Evolutionary conservation across 2,797 vertebrate species (phyloP).

Genomic region (Tragelaphus eurycerus): DNA sequence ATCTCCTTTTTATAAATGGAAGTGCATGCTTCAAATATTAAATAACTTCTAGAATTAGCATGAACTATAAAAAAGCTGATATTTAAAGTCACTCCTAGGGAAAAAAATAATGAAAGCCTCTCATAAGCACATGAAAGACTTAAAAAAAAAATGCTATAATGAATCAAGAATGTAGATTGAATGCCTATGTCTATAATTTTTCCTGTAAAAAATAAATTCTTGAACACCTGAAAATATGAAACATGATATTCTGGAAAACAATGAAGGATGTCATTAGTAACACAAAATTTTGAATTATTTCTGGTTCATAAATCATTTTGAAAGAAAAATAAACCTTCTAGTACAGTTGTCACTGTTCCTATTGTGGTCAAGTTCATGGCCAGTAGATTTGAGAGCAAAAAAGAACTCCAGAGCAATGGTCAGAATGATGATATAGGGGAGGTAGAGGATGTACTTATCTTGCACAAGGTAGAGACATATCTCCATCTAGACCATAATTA

Average conservation of each 20-base stretch:
- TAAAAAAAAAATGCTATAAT: not conserved
- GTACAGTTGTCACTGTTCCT: not conserved
- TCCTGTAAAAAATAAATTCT: not conserved
- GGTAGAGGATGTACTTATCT: accelerated
- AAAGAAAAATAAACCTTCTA: not conserved
- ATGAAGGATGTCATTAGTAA: not conserved
- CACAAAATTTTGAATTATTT: not conserved
- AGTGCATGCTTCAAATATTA: not conserved
- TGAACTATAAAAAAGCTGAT: not conserved
- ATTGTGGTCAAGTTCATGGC: not conserved
- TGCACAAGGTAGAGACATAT: not conserved
- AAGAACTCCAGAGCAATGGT: no score
- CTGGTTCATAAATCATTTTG: not conserved
- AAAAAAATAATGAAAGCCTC: not conserved
- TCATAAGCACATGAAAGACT: not conserved
- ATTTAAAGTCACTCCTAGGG: not conserved
- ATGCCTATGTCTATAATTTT: not conserved
- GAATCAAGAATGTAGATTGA: not conserved
- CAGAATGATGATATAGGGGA: not conserved
- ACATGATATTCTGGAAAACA: not conserved
- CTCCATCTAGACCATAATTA: not conserved
- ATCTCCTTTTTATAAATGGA: not conserved
- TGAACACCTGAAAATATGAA: not conserved
- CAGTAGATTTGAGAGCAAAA: not conserved
- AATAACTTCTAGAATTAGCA: not conserved